Evolutionary conservation across 2,888 invertebrate species (phyloP).

Genomic region (Escarpia spicata): DNA sequence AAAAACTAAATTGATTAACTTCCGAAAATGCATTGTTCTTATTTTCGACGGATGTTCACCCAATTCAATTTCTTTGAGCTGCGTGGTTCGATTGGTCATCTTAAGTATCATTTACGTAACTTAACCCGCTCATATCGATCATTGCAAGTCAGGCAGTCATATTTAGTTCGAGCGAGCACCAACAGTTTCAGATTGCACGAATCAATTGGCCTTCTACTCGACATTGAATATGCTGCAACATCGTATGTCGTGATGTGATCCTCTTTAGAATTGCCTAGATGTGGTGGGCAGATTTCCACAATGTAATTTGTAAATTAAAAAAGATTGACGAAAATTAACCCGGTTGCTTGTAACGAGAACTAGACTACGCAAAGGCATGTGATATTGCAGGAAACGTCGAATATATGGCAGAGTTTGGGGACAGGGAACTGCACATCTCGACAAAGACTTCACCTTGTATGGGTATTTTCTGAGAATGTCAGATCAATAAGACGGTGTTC

Average conservation of each 20-base stretch:
- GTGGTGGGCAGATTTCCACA: too few relatives aligned
- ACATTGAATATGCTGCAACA: not conserved
- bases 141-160: not conserved
- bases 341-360: too few relatives aligned
- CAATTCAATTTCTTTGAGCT: not conserved
- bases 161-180: not conserved
- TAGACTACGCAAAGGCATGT: too few relatives aligned
- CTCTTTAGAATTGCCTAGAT: not conserved
- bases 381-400: too few relatives aligned
- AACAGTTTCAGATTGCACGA: not conserved
- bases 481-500: too few relatives aligned
- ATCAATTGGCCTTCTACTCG: not conserved
- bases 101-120: not conserved
- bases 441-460: too few relatives aligned
- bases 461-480: too few relatives aligned
- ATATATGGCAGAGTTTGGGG: too few relatives aligned
- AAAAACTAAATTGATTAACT: not conserved
- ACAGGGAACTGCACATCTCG: too few relatives aligned
- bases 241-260: not conserved
- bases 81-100: not conserved
- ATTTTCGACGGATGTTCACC: not conserved
- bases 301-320: too few relatives aligned
- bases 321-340: too few relatives aligned
- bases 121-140: not conserved
- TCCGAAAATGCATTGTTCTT: not conserved